Base-by-base conservation (phyloP, 2,113 vertebrate genomes). In the Myrmophylax atrothorax region DNA sequence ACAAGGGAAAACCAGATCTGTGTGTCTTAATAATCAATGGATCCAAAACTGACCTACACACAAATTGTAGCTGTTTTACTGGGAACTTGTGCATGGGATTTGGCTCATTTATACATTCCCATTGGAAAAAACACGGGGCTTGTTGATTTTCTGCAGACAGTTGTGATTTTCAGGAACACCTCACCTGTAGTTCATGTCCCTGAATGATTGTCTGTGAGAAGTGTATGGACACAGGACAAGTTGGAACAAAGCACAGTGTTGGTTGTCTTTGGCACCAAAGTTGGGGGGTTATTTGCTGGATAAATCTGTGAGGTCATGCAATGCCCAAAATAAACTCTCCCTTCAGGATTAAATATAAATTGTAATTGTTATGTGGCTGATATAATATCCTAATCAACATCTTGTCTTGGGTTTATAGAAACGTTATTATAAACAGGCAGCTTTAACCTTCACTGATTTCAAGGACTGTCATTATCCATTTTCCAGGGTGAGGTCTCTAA, bases 391-490 rank as follows among this genome's bases (percentile, higher is more conserved):
- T 97, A 98, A 98, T 98, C 97, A 98, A 92, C 93, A 88, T 69
- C 74, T 89, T 93, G 76, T 92, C 87, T 83, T 55, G 67, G 64
- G 35, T 84, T 97, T 96, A 95, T 94, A 95, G 75, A 96, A 97
- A 88, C 20, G 16, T 92, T 95, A 84, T 94, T 96, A 87, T 94
- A 94, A 97, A 96, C 97, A 97, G 37, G 19, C 93, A 93, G 92
- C 87, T 96, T 97, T 98, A 96, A 98, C 98, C 98, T 98, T 97
- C 75, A 73, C 78, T 98, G 98, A 98, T 98, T 98, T 98, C 98
- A 98, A 98, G 98, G 98, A 97, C 98, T 89, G 92, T 98, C 97
- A 98, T 98, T 97, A 98, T 95, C 94, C 85, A 96, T 97, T 97
- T 98, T 97, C 94, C 96, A 95, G 94, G 85, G 87, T 75, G 91